Percentiles rank a stretch among this genome's conserved stretches.
These are phyloP conservation scores for Nemopilema nomurai DNA, from an alignment of 30 jellyfish, hydroid and myxozoan genomes.

Conservation along the genomic window DNA sequence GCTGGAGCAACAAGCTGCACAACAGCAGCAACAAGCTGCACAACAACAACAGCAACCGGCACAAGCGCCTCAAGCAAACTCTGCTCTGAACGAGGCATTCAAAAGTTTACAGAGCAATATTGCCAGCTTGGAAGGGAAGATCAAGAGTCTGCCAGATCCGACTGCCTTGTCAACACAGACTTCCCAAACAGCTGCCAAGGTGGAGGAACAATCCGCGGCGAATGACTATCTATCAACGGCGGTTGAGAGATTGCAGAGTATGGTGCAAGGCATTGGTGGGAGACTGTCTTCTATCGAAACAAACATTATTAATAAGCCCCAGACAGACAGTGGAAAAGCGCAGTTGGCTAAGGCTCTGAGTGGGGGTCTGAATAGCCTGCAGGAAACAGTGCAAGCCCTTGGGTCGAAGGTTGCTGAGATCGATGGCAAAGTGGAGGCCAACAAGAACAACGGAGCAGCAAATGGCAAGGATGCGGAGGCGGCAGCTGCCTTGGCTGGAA, in stretches of 20 bases:
- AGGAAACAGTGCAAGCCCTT: constrained; percentile 48
- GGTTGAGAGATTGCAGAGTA: constrained; percentile 63
- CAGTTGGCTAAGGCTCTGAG: constrained; percentile 47
- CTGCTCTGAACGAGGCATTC: constrained; percentile 49
- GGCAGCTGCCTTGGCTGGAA: constrained; percentile 44
- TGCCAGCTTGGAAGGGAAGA: constrained; percentile 71
- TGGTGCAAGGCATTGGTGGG: constrained; percentile 65
- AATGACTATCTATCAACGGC: constrained; percentile 63
- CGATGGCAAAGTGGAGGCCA: constrained; percentile 48
- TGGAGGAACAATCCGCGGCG: constrained; percentile 54
- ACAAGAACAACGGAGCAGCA: constrained; percentile 29
- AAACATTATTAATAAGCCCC: constrained; percentile 47
- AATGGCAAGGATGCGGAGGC: constrained; percentile 34
- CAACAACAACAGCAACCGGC: constrained; percentile 29
- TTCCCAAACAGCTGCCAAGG: constrained; percentile 45
- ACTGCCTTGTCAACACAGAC: constrained; percentile 55
- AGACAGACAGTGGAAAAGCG: constrained; percentile 34
- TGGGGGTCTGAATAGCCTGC: constrained; percentile 50
- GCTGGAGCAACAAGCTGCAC: constrained; percentile 21
- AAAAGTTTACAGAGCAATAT: constrained; percentile 50
- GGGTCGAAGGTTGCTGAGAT: constrained; percentile 55
- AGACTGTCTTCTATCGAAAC: constrained; percentile 49
- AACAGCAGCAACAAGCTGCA: constrained; percentile 28
- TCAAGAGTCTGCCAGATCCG: constrained; percentile 69
- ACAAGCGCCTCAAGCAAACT: constrained; percentile 21